phyloP scores from a whole-genome alignment of 2,888 invertebrate species.

The Pemphredon lugubris region DNA sequence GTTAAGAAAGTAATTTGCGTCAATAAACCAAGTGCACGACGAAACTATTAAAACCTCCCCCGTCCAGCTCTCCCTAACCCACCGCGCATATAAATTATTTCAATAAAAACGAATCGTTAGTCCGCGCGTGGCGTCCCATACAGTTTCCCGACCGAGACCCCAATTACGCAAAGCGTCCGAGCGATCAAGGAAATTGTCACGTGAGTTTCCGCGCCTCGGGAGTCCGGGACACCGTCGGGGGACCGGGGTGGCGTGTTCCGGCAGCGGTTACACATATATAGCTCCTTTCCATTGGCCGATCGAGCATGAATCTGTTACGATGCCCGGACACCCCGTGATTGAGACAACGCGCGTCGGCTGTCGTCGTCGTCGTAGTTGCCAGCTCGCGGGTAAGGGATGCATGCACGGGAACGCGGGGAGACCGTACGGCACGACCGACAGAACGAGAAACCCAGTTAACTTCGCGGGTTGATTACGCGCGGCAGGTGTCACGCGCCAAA shows the following conservation, averaged over 20 bases:
- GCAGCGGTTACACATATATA: slow-evolving; percentile 19
- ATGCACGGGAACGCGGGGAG: slow-evolving; percentile 15
- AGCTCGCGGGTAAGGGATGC: slow-evolving; percentile 32
- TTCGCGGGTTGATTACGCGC: slow-evolving; percentile 68
- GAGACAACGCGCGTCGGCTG: slow-evolving; percentile 54
- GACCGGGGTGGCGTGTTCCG: background rate
- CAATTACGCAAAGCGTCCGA: slow-evolving; percentile 9
- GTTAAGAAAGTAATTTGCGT: too few species aligned
- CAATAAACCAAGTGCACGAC: too few species aligned
- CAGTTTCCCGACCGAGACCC: slow-evolving; percentile 1
- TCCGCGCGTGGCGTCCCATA: background rate
- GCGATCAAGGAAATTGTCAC: slow-evolving; percentile 1
- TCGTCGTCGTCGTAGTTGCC: slow-evolving; percentile 17
- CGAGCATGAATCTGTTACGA: slow-evolving; percentile 41
- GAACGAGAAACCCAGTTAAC: slow-evolving; percentile 67
- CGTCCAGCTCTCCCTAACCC: background rate
- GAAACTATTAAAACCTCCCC: background rate
- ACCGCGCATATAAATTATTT: background rate
- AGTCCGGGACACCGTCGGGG: slow-evolving; percentile 6
- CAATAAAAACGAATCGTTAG: slow-evolving; percentile 5
- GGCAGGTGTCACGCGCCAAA: slow-evolving; percentile 68
- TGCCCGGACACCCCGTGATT: slow-evolving; percentile 35
- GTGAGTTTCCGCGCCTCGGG: slow-evolving; percentile 1
- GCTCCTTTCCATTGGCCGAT: slow-evolving; percentile 49
- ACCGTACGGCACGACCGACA: slow-evolving; percentile 36